phyloP scores from a whole-genome alignment of 2,888 invertebrate genomes.

The Oligia latruncula region DNA sequence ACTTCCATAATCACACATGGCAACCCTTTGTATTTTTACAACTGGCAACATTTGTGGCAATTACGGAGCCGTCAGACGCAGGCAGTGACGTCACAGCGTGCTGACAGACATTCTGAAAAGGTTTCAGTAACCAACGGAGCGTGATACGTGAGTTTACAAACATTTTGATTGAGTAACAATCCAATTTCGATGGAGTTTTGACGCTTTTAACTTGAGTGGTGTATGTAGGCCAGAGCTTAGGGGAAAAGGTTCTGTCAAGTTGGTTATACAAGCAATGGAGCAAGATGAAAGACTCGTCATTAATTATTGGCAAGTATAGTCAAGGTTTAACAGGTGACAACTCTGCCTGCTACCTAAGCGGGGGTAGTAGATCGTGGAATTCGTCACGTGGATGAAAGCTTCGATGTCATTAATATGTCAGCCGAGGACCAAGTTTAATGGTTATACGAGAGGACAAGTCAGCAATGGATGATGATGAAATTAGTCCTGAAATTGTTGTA shows the following conservation, averaged over 20 bases:
- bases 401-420: too few relatives aligned
- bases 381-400: background rate
- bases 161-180: constrained; percentile 59
- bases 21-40: constrained; percentile 58
- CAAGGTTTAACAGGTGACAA: too few relatives aligned
- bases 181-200: constrained; percentile 52
- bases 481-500: too few relatives aligned
- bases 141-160: constrained; percentile 59
- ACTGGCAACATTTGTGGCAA: constrained; percentile 66
- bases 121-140: constrained; percentile 59
- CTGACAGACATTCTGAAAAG: constrained; percentile 61
- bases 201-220: constrained; percentile 26
- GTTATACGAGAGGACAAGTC: too few relatives aligned
- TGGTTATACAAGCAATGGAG: background rate
- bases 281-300: background rate
- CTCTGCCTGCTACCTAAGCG: background rate
- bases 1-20: constrained; percentile 48
- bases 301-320: background rate
- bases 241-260: constrained; percentile 3
- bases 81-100: constrained; percentile 57
- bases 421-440: too few relatives aligned
- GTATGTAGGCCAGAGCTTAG: constrained; percentile 14
- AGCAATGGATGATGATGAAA: too few relatives aligned
- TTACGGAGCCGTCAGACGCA: constrained; percentile 67
- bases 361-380: background rate